Evolutionary conservation across 2,888 invertebrate species (phyloP), one percentile per base, ranked within the genome.

Genomic region (Eueremaeus valkanovi): DNA sequence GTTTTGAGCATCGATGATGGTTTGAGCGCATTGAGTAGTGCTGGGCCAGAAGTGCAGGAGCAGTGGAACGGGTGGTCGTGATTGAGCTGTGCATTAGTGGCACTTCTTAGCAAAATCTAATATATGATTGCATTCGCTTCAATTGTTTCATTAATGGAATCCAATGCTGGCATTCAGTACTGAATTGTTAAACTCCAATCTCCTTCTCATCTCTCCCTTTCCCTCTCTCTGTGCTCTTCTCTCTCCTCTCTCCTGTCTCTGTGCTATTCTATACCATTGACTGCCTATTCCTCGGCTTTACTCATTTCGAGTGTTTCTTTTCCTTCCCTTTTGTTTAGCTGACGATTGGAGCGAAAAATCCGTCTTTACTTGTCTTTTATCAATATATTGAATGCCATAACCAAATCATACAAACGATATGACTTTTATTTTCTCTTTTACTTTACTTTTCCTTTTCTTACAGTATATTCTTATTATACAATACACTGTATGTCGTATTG

Each of bases 91-190:
- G 51, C 51, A 51, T 51, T 51, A 51, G 51, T 51, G 51, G 51
- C 51, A 51, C 51, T 51, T 51, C 51, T 51, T 51, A 51, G 21
- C 21, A 51, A 51, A 51, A 51, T 51, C 51, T 51, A 51, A 51
- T 51, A 51, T 51, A 51, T 51, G 51, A 51, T 51, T 51, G 51
- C 21, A 51, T 51, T 51, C 51, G 51, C n/a, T 21, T 51, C 51
- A 51, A 51, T 51, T 51, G 51, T 51, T 51, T 51, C 51, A 51
- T 51, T 51, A 51, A 51, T 51, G 51, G 51, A 51, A 51, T n/a
- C n/a, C n/a, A n/a, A n/a, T 51, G 51, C 6, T 51, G 21, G 51
- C 21, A 51, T 51, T 51, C 51, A 51, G 18, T 45, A 45, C 45
- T 45, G 45, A 45, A 45, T 45, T 45, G 16, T 45, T 18, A 45